Conservation (phyloP, 2,888 invertebrate species). For the Limnephilus lunatus region DNA sequence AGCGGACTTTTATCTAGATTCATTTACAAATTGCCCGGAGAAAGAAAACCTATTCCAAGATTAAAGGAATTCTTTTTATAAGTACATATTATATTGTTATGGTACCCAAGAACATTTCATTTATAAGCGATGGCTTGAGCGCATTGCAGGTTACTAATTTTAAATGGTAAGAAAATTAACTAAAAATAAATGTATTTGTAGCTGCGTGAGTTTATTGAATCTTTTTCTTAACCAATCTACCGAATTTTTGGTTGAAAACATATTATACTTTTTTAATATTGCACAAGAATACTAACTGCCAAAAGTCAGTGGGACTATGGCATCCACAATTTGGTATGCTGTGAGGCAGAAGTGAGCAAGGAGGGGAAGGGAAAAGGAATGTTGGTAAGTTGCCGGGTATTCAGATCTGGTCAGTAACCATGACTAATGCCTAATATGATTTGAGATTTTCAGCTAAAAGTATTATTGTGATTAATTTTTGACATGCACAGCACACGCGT, state of each 20-base stretch:
- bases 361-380: background rate
- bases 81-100: conserved; percentile 51
- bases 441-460: too few species aligned
- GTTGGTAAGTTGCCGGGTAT: background rate
- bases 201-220: background rate
- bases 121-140: background rate
- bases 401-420: too few species aligned
- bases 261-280: background rate
- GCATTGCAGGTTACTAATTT: background rate
- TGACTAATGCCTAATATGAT: too few species aligned
- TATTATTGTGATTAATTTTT: too few species aligned
- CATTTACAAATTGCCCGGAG: conserved; percentile 71
- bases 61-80: conserved; percentile 73
- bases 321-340: background rate
- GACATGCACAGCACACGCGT: too few species aligned
- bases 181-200: background rate
- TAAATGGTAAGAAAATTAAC: background rate
- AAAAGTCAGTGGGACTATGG: background rate
- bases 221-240: background rate
- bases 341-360: background rate
- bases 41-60: conserved; percentile 71
- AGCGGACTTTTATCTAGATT: conserved; percentile 74
- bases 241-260: background rate
- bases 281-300: too few species aligned
- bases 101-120: background rate